phyloP scores from a whole-genome alignment of 53 echinoderm and acorn worm species.

The Astropecten irregularis region DNA sequence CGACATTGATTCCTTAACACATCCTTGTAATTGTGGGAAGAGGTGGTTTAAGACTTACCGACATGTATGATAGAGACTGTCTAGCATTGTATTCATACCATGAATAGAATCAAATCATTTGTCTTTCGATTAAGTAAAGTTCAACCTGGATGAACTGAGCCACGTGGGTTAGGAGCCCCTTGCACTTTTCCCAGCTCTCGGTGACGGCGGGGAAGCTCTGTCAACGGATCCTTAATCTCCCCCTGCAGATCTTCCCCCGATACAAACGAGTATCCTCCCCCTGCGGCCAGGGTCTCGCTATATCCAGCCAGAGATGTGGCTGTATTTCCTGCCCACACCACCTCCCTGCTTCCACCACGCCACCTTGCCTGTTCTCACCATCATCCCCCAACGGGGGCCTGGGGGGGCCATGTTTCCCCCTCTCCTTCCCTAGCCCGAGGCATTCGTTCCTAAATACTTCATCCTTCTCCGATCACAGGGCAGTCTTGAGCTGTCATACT shows the following conservation, averaged over 20 bases:
- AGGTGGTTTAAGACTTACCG: too few relatives aligned
- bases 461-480: constrained; percentile 42
- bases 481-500: constrained; percentile 12
- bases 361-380: constrained; percentile 58
- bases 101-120: too few relatives aligned
- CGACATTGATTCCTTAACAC: too few relatives aligned
- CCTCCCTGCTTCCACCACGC: constrained; percentile 49
- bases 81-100: too few relatives aligned
- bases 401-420: constrained; percentile 24
- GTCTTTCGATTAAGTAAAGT: too few relatives aligned
- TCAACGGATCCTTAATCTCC: constrained; percentile 48
- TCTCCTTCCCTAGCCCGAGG: constrained; percentile 14
- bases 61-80: too few relatives aligned
- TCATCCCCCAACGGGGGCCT: constrained; percentile 4
- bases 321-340: constrained; percentile 48
- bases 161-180: too few relatives aligned
- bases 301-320: constrained; percentile 30
- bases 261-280: constrained; percentile 52
- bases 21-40: too few relatives aligned
- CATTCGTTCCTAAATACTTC: constrained; percentile 47
- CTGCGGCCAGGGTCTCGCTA: constrained; percentile 11
- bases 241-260: constrained; percentile 50
- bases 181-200: constrained; percentile 32
- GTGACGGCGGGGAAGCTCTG: constrained; percentile 38
- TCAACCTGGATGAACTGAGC: too few relatives aligned